Conservation (phyloP, 1,140 invertebrate genomes). For the Sminthurides bifidus region DNA sequence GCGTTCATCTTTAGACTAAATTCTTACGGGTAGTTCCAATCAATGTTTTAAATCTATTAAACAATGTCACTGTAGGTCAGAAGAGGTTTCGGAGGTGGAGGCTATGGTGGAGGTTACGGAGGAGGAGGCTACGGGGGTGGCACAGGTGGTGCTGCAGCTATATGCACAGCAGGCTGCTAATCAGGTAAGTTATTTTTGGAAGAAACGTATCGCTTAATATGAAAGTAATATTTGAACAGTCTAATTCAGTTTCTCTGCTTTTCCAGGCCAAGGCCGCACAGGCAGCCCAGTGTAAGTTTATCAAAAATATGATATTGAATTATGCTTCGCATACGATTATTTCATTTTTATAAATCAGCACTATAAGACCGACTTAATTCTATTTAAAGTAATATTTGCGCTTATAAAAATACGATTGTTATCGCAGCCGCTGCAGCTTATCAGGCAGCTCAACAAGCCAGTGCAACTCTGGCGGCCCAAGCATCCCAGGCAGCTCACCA, state of each 20-base stretch:
- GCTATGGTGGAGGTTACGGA: slow-evolving; percentile 46
- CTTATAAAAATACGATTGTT: no score
- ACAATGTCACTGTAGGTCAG: slow-evolving; percentile 36
- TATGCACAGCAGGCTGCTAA: slow-evolving; percentile 32
- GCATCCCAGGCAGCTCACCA: slow-evolving; percentile 30
- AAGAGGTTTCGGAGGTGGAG: slow-evolving; percentile 48
- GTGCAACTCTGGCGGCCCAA: slow-evolving; percentile 25
- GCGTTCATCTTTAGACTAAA: background rate
- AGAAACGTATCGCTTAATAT: background rate
- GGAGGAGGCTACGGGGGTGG: slow-evolving; percentile 18
- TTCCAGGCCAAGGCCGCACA: slow-evolving; percentile 18
- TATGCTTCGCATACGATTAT: no score
- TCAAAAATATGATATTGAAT: no score
- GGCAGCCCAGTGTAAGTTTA: slow-evolving; percentile 18
- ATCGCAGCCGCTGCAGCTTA: slow-evolving; percentile 23
- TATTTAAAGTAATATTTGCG: no score
- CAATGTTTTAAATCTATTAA: slow-evolving; percentile 3
- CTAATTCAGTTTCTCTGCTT: background rate
- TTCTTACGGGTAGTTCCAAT: background rate
- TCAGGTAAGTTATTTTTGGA: slow-evolving; percentile 4
- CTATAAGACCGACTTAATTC: no score
- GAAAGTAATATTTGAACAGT: background rate
- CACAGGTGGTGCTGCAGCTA: slow-evolving; percentile 28
- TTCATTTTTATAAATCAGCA: no score
- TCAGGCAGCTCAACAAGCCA: slow-evolving; percentile 29